phyloP scores from a whole-genome alignment of 2,888 invertebrate genomes.

The Polymixis lichenea region DNA sequence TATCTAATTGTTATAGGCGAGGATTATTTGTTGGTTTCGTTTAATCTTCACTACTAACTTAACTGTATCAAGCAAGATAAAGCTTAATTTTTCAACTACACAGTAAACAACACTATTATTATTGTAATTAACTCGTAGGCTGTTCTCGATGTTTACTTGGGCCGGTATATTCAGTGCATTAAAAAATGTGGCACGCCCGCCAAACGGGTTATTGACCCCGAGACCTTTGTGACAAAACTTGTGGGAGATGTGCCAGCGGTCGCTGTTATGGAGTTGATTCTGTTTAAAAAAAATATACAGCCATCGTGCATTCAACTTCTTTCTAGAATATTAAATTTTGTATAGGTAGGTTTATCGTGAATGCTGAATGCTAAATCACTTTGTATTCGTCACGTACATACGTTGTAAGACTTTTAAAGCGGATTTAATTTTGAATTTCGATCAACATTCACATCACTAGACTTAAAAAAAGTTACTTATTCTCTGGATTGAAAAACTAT shows the following conservation, averaged over 20 bases:
- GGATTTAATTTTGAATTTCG: constrained; percentile 57
- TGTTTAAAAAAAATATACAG: constrained; percentile 64
- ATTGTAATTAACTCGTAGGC: constrained; percentile 50
- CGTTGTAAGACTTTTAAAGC: constrained; percentile 24
- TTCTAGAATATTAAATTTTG: constrained; percentile 69
- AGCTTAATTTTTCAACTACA: constrained; percentile 21
- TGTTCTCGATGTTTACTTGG: constrained; percentile 69
- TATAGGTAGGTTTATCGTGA: constrained; percentile 54
- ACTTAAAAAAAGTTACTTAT: constrained; percentile 24
- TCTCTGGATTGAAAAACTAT: constrained; percentile 18
- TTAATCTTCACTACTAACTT: constrained; percentile 13
- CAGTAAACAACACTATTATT: constrained; percentile 36
- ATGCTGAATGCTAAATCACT: constrained; percentile 52
- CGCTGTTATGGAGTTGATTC: constrained; percentile 72
- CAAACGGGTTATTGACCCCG: constrained; percentile 86
- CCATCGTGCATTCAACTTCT: constrained; percentile 72
- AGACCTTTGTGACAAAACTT: constrained; percentile 89
- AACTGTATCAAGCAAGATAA: constrained; percentile 14
- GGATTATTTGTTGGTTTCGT: constrained; percentile 4
- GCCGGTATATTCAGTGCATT: constrained; percentile 77
- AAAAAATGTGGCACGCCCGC: constrained; percentile 87
- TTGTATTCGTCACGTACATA: constrained; percentile 65
- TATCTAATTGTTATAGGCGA: background rate
- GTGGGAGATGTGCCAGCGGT: constrained; percentile 83
- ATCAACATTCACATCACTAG: constrained; percentile 42